A percentile compares a stretch with the other conserved stretches of the same genome.
Evolutionary conservation across 1,140 invertebrate genomes (phyloP).

Genomic region (Daktulosphaira vitifoliae): DNA sequence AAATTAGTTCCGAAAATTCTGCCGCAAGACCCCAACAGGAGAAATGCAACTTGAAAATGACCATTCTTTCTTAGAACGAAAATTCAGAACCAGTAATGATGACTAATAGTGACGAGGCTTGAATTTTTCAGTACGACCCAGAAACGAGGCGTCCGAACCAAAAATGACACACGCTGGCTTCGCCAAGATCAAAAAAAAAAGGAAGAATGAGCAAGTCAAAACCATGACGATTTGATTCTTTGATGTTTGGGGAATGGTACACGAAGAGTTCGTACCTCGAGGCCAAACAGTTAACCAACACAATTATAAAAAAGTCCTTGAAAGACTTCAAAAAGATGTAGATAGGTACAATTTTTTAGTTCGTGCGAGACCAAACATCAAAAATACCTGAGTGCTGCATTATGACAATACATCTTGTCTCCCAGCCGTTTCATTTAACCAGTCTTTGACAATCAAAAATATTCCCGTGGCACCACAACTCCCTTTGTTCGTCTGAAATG

Average conservation of each 20-base stretch:
- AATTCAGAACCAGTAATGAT: not conserved
- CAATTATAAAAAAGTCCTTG: constrained; percentile 34
- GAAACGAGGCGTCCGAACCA: not conserved
- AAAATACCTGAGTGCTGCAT: too few species aligned
- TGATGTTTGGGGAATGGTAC: constrained; percentile 37
- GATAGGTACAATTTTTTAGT: too few species aligned
- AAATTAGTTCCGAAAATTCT: not conserved
- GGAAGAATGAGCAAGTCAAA: not conserved
- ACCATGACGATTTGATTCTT: constrained; percentile 41
- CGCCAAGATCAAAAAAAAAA: not conserved
- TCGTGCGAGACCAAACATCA: too few species aligned
- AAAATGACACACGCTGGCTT: not conserved
- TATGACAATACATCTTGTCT: too few species aligned
- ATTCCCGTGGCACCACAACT: too few species aligned
- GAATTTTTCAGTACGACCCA: constrained; percentile 5
- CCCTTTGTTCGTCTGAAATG: too few species aligned
- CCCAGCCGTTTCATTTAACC: too few species aligned
- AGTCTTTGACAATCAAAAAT: too few species aligned
- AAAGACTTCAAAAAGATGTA: constrained; percentile 20
- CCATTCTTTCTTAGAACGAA: too few species aligned
- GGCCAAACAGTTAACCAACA: constrained; percentile 34
- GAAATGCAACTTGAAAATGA: too few species aligned
- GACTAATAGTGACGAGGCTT: not conserved
- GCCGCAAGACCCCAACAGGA: not conserved
- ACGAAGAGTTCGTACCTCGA: not conserved